Evolutionary conservation across 2,888 invertebrate species (phyloP).

Genomic region (Lordiphosa fenestrarum): DNA sequence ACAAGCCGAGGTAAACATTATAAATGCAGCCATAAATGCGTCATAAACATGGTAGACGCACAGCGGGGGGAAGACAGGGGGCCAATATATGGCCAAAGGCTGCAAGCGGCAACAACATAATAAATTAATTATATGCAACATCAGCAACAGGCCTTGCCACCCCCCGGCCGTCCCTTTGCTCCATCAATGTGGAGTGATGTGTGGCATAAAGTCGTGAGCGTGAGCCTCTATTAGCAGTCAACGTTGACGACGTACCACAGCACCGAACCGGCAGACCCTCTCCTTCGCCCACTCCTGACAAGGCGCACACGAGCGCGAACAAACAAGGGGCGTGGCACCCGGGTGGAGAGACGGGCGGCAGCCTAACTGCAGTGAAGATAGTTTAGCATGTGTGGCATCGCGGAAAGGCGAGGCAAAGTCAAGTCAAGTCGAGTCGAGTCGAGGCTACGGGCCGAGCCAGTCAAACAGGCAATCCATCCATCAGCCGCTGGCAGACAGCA

Average conservation of each 20-base stretch:
- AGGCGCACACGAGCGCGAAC: slow-evolving; percentile 61
- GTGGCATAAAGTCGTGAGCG: slow-evolving; percentile 64
- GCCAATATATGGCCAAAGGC: slow-evolving; percentile 53
- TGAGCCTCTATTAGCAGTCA: slow-evolving; percentile 70
- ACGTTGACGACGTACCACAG: slow-evolving; percentile 54
- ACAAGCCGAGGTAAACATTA: slow-evolving; percentile 46
- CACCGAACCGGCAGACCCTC: slow-evolving; percentile 27
- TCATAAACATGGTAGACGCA: slow-evolving; percentile 39
- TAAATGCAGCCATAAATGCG: slow-evolving; percentile 65
- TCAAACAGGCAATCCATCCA: slow-evolving; percentile 75
- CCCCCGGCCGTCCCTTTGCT: neutral
- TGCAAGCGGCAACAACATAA: slow-evolving; percentile 65
- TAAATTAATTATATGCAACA: slow-evolving; percentile 76
- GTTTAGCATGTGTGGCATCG: slow-evolving; percentile 70
- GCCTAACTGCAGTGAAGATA: slow-evolving; percentile 36
- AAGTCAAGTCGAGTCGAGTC: slow-evolving; percentile 25
- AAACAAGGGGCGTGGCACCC: slow-evolving; percentile 61
- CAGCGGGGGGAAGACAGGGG: slow-evolving; percentile 19
- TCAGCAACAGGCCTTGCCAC: slow-evolving; percentile 42
- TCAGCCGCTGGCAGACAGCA: slow-evolving; percentile 68
- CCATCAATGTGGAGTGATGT: slow-evolving; percentile 42
- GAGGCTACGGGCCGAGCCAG: slow-evolving; percentile 47
- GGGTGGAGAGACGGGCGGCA: slow-evolving; percentile 3
- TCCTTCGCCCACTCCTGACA: slow-evolving; percentile 50
- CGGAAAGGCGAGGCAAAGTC: slow-evolving; percentile 32